These are phyloP conservation scores for Tragelaphus eurycerus DNA, from an alignment of 2,797 vertebrate genomes.

Conservation along the genomic window DNA sequence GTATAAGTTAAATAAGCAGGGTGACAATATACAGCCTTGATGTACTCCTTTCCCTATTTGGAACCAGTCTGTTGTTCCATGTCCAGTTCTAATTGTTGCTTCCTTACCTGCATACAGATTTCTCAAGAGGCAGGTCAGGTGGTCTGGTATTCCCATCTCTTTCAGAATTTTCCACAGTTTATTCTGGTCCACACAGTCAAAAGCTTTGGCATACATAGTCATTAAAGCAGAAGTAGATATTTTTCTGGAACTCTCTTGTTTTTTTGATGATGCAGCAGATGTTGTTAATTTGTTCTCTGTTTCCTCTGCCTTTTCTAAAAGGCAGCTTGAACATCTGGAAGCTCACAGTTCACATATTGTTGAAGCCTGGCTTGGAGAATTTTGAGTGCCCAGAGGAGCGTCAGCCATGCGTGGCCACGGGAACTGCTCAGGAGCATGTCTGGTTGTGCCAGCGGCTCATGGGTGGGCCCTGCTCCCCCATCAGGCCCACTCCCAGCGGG, in stretches of 20 bases:
- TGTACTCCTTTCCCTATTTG: neutral
- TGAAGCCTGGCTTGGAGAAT: neutral
- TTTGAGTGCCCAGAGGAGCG: fast-evolving
- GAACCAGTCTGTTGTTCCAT: neutral
- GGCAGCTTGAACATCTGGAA: neutral
- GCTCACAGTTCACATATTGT: fast-evolving
- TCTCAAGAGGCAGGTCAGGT: neutral
- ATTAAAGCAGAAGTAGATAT: neutral
- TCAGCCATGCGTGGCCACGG: fast-evolving
- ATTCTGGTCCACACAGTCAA: neutral
- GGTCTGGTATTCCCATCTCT: neutral
- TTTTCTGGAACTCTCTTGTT: neutral
- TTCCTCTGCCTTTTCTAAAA: neutral
- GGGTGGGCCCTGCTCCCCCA: fast-evolving
- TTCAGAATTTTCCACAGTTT: neutral
- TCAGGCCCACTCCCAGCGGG: neutral
- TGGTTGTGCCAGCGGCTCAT: fast-evolving
- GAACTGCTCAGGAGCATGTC: neutral
- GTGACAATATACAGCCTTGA: neutral
- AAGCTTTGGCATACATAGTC: neutral
- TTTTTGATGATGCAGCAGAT: neutral
- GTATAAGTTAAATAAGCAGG: neutral
- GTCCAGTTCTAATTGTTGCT: neutral
- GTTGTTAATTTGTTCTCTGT: neutral
- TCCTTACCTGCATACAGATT: neutral